These are phyloP conservation scores for Onychomys leucogaster DNA, from an alignment of 2,797 vertebrate species.

Conservation along the genomic window DNA sequence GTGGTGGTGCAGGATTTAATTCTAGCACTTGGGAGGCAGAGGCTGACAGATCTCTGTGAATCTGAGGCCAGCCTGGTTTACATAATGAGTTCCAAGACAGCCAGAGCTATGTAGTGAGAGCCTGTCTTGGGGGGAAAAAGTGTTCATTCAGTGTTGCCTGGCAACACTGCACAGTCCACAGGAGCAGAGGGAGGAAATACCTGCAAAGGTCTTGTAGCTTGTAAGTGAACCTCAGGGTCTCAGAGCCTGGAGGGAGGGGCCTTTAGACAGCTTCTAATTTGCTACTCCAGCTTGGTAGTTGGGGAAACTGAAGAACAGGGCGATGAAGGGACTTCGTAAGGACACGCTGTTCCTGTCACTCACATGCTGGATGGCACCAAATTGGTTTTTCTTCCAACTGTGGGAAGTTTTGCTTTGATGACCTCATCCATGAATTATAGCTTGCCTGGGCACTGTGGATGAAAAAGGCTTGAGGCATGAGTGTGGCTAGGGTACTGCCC, in stretches of 20 bases:
- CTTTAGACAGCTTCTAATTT: background rate
- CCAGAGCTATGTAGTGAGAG: background rate
- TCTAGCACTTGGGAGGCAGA: background rate
- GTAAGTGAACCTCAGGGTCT: background rate
- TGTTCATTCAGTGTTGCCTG: background rate
- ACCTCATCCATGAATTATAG: background rate
- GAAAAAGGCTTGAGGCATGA: background rate
- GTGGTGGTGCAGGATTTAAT: background rate
- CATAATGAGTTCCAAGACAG: background rate
- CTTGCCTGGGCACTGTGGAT: background rate
- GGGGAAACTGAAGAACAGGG: background rate
- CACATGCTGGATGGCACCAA: background rate
- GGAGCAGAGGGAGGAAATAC: background rate
- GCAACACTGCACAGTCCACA: background rate
- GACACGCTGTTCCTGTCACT: background rate
- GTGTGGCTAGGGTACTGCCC: background rate
- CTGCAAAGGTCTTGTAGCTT: background rate
- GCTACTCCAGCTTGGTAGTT: background rate
- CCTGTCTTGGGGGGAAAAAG: background rate
- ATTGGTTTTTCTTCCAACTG: background rate
- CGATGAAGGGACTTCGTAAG: background rate
- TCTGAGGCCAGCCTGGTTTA: background rate
- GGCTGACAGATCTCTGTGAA: background rate
- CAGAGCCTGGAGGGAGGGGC: background rate
- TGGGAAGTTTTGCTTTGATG: conserved; percentile 9